These are phyloP conservation scores for Dicrostonyx torquatus DNA, from an alignment of 2,797 vertebrate genomes.

Conservation along the genomic window DNA sequence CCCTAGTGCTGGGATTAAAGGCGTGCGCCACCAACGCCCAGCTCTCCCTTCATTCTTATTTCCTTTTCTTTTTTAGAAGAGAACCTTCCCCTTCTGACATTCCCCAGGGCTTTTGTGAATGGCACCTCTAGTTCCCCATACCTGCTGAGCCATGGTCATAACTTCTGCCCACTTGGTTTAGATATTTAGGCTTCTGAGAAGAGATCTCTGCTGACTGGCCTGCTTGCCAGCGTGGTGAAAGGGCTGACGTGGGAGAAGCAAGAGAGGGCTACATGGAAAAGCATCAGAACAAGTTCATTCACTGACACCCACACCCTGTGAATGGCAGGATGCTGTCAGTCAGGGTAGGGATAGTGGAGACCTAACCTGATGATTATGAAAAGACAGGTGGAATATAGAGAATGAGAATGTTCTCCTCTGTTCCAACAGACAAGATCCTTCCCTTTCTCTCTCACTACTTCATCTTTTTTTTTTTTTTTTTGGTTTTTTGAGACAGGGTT, in stretches of 20 bases:
- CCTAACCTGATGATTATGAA: too few relatives aligned
- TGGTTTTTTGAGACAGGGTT: too few relatives aligned
- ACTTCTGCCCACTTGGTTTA: neutral
- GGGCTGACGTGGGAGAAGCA: neutral
- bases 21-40: too few relatives aligned
- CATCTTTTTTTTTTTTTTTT: too few relatives aligned
- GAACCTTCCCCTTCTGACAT: neutral
- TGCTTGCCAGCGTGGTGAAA: neutral
- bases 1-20: too few relatives aligned
- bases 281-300: neutral
- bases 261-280: neutral
- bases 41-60: too few relatives aligned
- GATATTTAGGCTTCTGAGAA: fast-evolving
- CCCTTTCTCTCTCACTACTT: neutral
- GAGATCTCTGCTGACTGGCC: neutral
- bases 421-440: neutral
- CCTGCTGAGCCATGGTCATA: neutral
- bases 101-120: neutral
- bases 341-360: neutral
- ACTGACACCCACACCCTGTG: neutral
- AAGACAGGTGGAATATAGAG: neutral
- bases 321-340: neutral
- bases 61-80: neutral
- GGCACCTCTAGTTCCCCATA: neutral
- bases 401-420: neutral